phyloP scores from a whole-genome alignment of 2,888 invertebrate species.

The Anticlea derivata region DNA sequence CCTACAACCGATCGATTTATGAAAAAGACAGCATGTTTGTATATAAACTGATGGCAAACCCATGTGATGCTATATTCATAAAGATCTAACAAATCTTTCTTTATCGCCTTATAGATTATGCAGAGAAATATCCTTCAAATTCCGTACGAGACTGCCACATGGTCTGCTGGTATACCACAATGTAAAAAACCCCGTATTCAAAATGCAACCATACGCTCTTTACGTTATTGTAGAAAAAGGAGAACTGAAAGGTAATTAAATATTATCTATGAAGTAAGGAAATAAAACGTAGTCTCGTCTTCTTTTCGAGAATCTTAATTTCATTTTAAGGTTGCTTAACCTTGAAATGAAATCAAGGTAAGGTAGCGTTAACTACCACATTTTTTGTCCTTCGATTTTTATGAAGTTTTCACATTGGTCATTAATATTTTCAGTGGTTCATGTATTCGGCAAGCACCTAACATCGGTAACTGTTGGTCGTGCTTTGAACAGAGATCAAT shows the following conservation, averaged over 20 bases:
- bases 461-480: conserved; percentile 93
- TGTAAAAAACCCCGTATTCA: conserved; percentile 92
- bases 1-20: too few relatives aligned
- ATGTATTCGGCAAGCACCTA: conserved; percentile 94
- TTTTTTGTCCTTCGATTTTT: background rate
- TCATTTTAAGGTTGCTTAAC: too few relatives aligned
- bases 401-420: background rate
- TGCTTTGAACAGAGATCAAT: conserved; percentile 94
- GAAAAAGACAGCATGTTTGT: too few relatives aligned
- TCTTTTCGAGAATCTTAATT: too few relatives aligned
- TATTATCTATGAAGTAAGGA: too few relatives aligned
- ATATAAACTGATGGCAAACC: too few relatives aligned
- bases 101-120: conserved; percentile 88
- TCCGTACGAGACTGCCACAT: conserved; percentile 93
- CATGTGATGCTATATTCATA: too few relatives aligned
- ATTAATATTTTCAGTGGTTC: conserved; percentile 85
- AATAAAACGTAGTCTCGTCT: too few relatives aligned
- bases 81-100: too few relatives aligned
- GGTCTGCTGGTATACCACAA: conserved; percentile 95
- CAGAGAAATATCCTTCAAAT: conserved; percentile 94
- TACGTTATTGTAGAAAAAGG: conserved; percentile 97
- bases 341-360: too few relatives aligned
- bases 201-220: conserved; percentile 93
- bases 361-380: too few relatives aligned
- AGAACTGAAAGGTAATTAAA: conserved; percentile 87